A percentile compares a stretch with the other conserved stretches of the same genome.
These are phyloP conservation scores for Orthonyx spaldingii DNA, from an alignment of 2,113 vertebrate genomes.

Conservation along the genomic window DNA sequence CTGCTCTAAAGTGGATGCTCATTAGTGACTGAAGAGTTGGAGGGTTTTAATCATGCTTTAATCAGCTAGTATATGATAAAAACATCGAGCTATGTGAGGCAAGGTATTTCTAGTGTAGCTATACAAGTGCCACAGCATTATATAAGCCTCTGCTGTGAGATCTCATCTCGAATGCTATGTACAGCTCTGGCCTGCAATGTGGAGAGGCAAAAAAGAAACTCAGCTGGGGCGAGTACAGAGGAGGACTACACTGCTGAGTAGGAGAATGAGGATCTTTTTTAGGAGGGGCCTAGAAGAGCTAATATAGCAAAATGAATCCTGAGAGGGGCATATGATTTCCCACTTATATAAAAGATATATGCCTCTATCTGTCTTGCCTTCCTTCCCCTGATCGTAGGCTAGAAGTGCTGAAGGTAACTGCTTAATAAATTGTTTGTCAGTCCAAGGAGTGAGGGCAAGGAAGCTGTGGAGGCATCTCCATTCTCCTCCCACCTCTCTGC, in stretches of 20 bases:
- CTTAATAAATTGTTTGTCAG: neutral
- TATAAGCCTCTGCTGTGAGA: constrained; percentile 58
- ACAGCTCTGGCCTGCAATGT: constrained; percentile 40
- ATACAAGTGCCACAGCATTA: constrained; percentile 57
- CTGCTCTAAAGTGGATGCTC: constrained; percentile 59
- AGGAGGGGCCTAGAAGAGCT: constrained; percentile 40
- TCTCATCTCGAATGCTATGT: constrained; percentile 48
- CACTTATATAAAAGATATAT: constrained; percentile 13
- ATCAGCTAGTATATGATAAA: constrained; percentile 63
- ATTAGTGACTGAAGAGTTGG: constrained; percentile 62
- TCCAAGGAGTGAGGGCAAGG: neutral
- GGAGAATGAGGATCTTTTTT: constrained; percentile 55
- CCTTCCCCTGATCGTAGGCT: neutral
- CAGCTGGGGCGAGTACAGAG: constrained; percentile 64
- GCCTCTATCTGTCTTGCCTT: neutral
- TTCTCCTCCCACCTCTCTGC: neutral
- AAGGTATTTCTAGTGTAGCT: constrained; percentile 64
- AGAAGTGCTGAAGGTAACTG: neutral
- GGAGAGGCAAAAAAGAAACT: constrained; percentile 55
- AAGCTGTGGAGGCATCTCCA: neutral
- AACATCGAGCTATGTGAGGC: constrained; percentile 52
- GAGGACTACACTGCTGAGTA: constrained; percentile 57
- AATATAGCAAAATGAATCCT: constrained; percentile 34
- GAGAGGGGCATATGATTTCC: neutral
- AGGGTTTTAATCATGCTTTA: constrained; percentile 66